These are phyloP conservation scores for Drepana falcataria DNA, from an alignment of 2,888 invertebrate genomes.

Conservation along the genomic window DNA sequence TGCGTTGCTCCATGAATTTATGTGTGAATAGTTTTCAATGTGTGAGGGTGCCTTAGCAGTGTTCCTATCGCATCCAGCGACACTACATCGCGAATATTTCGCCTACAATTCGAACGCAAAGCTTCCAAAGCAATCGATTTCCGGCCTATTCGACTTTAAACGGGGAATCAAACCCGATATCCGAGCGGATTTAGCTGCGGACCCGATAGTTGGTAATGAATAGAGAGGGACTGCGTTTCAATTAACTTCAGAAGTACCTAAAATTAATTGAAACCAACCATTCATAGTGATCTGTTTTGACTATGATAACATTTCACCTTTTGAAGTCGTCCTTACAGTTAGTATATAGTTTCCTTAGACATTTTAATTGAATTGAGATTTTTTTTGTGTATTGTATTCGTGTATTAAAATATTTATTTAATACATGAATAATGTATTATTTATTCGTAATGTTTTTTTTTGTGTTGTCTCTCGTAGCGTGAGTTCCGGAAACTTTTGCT, in stretches of 20 bases:
- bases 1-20: no score
- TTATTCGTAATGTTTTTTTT: no score
- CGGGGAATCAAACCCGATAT: conserved; percentile 74
- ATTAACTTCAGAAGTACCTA: conserved; percentile 26
- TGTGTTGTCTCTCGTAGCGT: no score
- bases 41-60: background rate
- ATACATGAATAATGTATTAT: no score
- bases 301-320: background rate
- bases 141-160: conserved; percentile 78
- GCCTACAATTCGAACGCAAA: conserved; percentile 57
- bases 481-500: no score
- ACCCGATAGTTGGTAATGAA: conserved; percentile 64
- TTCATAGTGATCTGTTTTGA: background rate
- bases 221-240: conserved; percentile 46
- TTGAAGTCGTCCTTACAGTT: background rate
- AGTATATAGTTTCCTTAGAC: no score
- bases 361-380: no score
- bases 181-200: conserved; percentile 70
- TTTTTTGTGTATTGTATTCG: no score
- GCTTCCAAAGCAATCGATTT: conserved; percentile 77
- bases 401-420: no score
- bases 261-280: background rate
- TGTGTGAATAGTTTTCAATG: no score
- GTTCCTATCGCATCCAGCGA: conserved; percentile 14
- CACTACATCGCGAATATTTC: conserved; percentile 17